phyloP scores from a whole-genome alignment of 2,113 vertebrate genomes.

The Brachionichthys hirsutus region DNA sequence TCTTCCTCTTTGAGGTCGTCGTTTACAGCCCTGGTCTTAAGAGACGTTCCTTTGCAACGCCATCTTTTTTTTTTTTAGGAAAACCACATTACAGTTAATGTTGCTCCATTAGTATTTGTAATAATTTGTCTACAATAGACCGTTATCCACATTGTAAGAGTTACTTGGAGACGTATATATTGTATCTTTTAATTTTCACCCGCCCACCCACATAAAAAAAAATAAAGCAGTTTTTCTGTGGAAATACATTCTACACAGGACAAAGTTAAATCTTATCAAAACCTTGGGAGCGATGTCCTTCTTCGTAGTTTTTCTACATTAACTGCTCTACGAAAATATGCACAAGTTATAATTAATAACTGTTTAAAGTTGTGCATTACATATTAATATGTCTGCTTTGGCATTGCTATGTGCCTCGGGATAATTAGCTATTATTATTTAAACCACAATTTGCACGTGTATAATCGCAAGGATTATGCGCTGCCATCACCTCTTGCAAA shows the following conservation, averaged over 20 bases:
- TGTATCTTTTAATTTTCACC: too few species aligned
- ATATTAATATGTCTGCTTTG: background rate
- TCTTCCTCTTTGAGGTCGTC: slow-evolving; percentile 48
- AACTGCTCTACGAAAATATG: background rate
- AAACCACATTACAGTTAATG: slow-evolving; percentile 29
- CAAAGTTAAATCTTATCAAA: slow-evolving; percentile 32
- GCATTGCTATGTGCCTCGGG: background rate
- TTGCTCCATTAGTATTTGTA: slow-evolving; percentile 5
- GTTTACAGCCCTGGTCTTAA: slow-evolving; percentile 31
- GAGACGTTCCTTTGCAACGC: slow-evolving; percentile 27
- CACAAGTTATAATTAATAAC: too few species aligned
- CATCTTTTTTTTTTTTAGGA: slow-evolving; percentile 8
- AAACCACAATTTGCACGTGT: background rate
- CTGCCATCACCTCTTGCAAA: background rate
- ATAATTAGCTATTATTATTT: slow-evolving; percentile 2
- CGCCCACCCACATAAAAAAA: too few species aligned
- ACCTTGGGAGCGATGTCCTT: background rate
- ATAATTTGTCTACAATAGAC: background rate
- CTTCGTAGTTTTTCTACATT: background rate
- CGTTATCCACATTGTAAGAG: too few species aligned
- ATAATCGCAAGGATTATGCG: background rate
- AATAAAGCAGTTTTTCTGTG: too few species aligned
- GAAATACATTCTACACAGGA: background rate
- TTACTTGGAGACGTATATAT: background rate
- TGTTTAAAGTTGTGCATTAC: too few species aligned